Evolutionary conservation across 2,797 vertebrate genomes (phyloP).

Genomic region (Hippopotamyrus pictus): DNA sequence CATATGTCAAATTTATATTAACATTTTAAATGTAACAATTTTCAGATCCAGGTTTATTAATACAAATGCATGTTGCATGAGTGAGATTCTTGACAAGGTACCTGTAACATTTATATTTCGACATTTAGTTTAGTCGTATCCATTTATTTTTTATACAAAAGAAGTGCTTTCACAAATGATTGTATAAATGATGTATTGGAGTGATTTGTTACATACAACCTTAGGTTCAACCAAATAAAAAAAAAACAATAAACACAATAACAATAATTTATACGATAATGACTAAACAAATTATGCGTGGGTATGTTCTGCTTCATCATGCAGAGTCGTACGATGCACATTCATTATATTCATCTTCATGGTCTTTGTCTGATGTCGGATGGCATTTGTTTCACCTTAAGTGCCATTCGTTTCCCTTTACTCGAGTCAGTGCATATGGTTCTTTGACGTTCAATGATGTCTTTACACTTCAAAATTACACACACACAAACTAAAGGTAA

Average conservation of each 20-base stretch:
- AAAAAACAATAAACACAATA: slow-evolving; percentile 51
- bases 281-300: not conserved
- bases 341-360: slow-evolving; percentile 49
- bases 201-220: slow-evolving; percentile 43
- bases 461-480: slow-evolving; percentile 54
- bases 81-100: slow-evolving; percentile 25
- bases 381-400: slow-evolving; percentile 39
- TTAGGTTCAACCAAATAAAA: slow-evolving; percentile 46
- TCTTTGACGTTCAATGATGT: slow-evolving; percentile 59
- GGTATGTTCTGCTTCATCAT: slow-evolving; percentile 35
- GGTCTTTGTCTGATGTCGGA: slow-evolving; percentile 38
- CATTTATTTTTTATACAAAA: slow-evolving; percentile 50
- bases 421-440: slow-evolving; percentile 85
- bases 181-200: slow-evolving; percentile 43
- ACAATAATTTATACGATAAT: not conserved
- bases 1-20: slow-evolving; percentile 39
- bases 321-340: slow-evolving; percentile 53
- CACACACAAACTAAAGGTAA: slow-evolving; percentile 45
- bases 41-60: slow-evolving; percentile 48
- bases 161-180: slow-evolving; percentile 66
- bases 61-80: slow-evolving; percentile 55
- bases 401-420: slow-evolving; percentile 80
- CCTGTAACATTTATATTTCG: slow-evolving; percentile 62
- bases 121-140: slow-evolving; percentile 55
- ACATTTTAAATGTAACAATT: slow-evolving; percentile 30